Conservation (phyloP, 2,888 invertebrate genomes). For the Chalcis sispes region DNA sequence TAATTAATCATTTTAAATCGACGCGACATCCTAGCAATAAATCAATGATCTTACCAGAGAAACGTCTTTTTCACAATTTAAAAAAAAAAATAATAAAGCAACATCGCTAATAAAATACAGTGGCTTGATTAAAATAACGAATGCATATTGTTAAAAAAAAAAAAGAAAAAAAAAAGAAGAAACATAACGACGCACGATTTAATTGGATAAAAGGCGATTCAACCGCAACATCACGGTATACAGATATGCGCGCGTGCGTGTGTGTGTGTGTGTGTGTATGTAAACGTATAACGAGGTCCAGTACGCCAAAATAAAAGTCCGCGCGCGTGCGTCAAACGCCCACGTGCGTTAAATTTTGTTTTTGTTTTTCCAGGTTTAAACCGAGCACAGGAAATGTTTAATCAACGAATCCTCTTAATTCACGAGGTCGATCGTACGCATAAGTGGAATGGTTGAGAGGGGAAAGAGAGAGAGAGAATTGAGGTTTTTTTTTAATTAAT, state of each 20-base stretch:
- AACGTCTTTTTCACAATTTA: no score
- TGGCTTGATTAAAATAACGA: slow-evolving; percentile 25
- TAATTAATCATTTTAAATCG: no score
- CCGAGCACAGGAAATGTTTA: slow-evolving; percentile 49
- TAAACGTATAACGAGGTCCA: slow-evolving; percentile 2
- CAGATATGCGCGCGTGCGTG: no score
- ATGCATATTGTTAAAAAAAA: slow-evolving; percentile 1
- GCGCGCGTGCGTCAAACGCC: background rate
- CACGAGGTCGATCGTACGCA: slow-evolving; percentile 31
- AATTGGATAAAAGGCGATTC: no score
- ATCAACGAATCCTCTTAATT: slow-evolving; percentile 53
- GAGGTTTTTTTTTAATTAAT: slow-evolving; percentile 56
- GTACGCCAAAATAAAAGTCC: slow-evolving; percentile 4
- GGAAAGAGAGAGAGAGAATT: slow-evolving; percentile 55
- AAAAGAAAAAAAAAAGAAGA: no score
- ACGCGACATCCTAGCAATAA: no score
- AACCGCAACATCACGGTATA: no score
- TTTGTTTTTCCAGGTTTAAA: background rate
- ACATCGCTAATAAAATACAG: no score
- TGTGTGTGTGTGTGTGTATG: no score
- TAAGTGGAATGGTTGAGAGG: slow-evolving; percentile 18
- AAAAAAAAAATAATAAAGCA: no score
- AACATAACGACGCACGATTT: no score
- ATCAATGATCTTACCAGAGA: no score
- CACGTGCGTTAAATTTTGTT: background rate